These are phyloP conservation scores for Acanthisitta chloris DNA, from an alignment of 2,113 vertebrate species.

Conservation along the genomic window DNA sequence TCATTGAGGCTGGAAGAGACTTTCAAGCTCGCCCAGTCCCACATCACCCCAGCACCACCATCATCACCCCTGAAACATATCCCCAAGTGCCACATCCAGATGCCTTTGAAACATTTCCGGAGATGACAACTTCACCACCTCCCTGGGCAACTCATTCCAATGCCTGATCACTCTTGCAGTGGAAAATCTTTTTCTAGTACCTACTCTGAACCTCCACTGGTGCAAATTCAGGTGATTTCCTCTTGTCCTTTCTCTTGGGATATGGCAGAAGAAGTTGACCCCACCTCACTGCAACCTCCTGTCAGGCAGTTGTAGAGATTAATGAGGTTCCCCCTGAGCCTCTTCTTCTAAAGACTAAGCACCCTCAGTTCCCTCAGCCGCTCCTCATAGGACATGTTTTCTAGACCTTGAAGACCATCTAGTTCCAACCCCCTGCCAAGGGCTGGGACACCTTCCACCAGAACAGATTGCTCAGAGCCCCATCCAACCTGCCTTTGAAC, in stretches of 20 bases:
- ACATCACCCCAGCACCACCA: background rate
- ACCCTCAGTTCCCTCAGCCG: background rate
- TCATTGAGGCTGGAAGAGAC: accelerated
- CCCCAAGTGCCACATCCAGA: background rate
- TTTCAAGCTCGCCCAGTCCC: accelerated
- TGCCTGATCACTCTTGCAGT: background rate
- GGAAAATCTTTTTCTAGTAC: accelerated
- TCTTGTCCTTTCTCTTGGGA: background rate
- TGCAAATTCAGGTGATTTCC: background rate
- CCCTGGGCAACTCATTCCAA: background rate
- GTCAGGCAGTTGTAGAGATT: background rate
- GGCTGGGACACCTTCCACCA: background rate
- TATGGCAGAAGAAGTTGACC: accelerated
- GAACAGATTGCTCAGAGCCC: background rate
- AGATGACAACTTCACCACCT: background rate
- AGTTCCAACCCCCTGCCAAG: background rate
- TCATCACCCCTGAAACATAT: background rate
- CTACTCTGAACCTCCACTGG: accelerated
- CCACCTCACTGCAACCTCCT: background rate
- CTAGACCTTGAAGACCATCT: background rate
- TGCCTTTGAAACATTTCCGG: background rate
- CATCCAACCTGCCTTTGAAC: background rate
- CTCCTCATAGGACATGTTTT: accelerated
- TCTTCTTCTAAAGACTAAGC: accelerated
- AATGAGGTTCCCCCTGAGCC: accelerated